Base-by-base conservation (phyloP, 2,113 vertebrate species). In the Plotosus lineatus region DNA sequence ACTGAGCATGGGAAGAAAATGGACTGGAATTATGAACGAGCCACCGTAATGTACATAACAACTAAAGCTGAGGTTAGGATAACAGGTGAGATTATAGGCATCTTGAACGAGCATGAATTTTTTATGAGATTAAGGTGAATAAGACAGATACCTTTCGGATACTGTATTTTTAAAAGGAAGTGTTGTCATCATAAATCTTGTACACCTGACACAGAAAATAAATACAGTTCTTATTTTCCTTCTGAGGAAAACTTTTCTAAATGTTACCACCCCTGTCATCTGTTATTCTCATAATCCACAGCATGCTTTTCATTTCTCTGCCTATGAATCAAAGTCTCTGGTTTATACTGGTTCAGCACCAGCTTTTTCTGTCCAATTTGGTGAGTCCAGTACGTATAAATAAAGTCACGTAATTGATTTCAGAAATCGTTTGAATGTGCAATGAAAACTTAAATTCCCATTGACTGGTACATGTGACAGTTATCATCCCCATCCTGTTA, bases 281-380 rank as follows among this genome's bases (percentile, higher is more conserved):
- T 80, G 46, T 68, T 31, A 8, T 75, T 68, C 53, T 82, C 56
- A 55, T 71, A 42, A 69, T 63, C 40, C 3, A 23, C 38, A 83
- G 46, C 79, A 53, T 77, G 69, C 80, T 77, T 44, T 77, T 77
- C 9, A 77, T 84, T 80, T 74, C 28, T 12, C 26, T 31, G 6
- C 68, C 48, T 38, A 77, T 65, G 31, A 51, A 56, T 81, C 72
- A 84, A 81, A 56, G 74, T 38, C 40, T 55, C 78, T 36, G 77
- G 72, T 60, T 81, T 65, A 36, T 3, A 0, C 28, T 74, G 36
- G 17, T 77, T 33, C 66, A 58, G 55, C 44, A 82, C 63, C 61
- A 80, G 69, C 23, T 28, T 78, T 65, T 28, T 15, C 55, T 65
- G 11, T 12, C 23, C 38, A 40, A 48, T 28, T 10, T 28, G 10